Percentiles rank a stretch among this genome's conserved stretches.
Conservation (phyloP, 2,797 vertebrate genomes). For the Hydrolagus colliei region DNA sequence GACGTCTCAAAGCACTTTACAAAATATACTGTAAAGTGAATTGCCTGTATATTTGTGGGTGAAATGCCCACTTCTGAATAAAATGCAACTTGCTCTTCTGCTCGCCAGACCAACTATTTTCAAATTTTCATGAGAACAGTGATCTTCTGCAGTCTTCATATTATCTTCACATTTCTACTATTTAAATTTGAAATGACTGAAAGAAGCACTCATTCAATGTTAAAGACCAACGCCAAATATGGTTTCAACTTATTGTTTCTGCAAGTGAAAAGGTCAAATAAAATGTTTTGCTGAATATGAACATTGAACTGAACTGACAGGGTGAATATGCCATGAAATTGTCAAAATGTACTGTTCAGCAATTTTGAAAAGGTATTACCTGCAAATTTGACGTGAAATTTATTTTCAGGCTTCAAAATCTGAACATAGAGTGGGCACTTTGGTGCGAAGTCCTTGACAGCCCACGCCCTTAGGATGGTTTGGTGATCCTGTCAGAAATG, state of each 20-base stretch:
- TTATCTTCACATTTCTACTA: neutral
- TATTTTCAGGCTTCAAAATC: conserved; percentile 96
- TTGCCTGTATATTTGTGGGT: no score
- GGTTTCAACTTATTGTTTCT: neutral
- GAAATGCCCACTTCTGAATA: no score
- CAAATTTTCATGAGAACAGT: neutral
- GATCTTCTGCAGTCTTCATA: neutral
- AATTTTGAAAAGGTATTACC: conserved; percentile 58
- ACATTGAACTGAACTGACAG: neutral
- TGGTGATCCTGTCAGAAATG: conserved; percentile 79
- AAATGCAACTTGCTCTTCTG: no score
- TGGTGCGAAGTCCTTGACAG: conserved; percentile 96
- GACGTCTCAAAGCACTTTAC: no score
- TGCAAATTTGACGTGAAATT: conserved; percentile 98
- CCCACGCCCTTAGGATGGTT: conserved; percentile 96
- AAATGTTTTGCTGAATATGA: neutral
- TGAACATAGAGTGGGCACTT: conserved; percentile 96
- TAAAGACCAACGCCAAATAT: neutral
- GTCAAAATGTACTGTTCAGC: neutral
- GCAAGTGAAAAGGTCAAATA: neutral
- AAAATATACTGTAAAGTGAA: no score
- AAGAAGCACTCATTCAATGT: neutral
- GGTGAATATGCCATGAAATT: neutral
- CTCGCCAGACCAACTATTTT: no score
- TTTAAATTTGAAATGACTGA: neutral